Conservation (phyloP, 2,797 vertebrate genomes). For the Otolemur crassicaudatus region DNA sequence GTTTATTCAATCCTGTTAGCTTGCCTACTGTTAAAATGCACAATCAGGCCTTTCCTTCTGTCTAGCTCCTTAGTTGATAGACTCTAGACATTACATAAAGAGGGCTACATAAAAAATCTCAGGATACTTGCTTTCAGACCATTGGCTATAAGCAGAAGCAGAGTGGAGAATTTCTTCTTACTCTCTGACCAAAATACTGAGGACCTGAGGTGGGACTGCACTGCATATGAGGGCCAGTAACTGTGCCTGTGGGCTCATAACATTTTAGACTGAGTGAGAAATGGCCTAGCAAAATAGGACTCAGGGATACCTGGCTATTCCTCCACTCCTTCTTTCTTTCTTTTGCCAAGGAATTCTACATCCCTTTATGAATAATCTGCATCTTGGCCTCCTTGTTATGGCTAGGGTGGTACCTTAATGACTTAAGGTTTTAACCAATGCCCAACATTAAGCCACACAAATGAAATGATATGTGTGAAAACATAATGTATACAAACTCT, state of each 20-base stretch:
- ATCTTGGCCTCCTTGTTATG: background rate
- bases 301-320: background rate
- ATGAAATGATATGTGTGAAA: background rate
- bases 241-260: background rate
- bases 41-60: background rate
- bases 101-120: background rate
- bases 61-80: background rate
- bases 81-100: background rate
- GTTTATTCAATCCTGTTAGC: background rate
- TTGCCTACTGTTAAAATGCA: background rate
- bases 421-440: background rate
- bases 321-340: background rate
- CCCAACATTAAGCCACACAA: slow-evolving; percentile 6
- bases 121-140: background rate
- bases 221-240: background rate
- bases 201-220: background rate
- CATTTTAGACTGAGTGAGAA: background rate
- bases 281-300: background rate
- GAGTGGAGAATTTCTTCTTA: background rate
- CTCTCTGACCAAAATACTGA: background rate
- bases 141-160: background rate
- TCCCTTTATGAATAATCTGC: background rate
- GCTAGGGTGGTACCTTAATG: background rate
- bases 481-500: background rate
- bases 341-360: background rate